Conservation (phyloP, 1,140 invertebrate species). For the Pararge aegeria region DNA sequence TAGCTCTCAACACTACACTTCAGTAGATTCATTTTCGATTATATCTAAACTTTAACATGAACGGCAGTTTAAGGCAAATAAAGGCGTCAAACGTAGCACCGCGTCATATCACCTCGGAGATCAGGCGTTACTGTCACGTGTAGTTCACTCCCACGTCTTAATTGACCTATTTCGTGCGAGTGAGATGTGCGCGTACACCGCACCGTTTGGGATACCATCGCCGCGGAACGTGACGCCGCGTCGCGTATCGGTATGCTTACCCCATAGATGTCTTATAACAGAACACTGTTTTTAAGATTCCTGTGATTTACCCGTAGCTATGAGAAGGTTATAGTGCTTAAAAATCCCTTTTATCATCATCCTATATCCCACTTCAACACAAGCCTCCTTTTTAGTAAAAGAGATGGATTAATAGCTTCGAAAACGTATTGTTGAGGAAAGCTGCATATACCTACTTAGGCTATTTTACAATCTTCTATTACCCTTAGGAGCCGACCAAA, state of each 20-base stretch:
- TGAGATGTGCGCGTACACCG: slow-evolving; percentile 55
- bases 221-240: slow-evolving; percentile 56
- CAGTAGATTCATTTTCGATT: neutral
- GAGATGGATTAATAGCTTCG: no score
- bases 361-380: no score
- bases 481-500: no score
- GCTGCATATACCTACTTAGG: no score
- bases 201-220: slow-evolving; percentile 67
- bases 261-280: no score
- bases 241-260: slow-evolving; percentile 37
- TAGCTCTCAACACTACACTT: neutral
- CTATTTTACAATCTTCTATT: no score
- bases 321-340: no score
- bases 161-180: slow-evolving; percentile 74
- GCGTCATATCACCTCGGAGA: slow-evolving; percentile 49
- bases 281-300: no score
- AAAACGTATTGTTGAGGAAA: no score
- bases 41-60: slow-evolving; percentile 27
- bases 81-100: slow-evolving; percentile 71
- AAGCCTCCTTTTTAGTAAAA: no score
- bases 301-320: no score
- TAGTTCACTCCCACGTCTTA: slow-evolving; percentile 74
- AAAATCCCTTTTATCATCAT: no score
- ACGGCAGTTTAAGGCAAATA: slow-evolving; percentile 51
- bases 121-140: slow-evolving; percentile 74